phyloP scores from a whole-genome alignment of 2,113 vertebrate genomes.

The Eolophus roseicapilla region DNA sequence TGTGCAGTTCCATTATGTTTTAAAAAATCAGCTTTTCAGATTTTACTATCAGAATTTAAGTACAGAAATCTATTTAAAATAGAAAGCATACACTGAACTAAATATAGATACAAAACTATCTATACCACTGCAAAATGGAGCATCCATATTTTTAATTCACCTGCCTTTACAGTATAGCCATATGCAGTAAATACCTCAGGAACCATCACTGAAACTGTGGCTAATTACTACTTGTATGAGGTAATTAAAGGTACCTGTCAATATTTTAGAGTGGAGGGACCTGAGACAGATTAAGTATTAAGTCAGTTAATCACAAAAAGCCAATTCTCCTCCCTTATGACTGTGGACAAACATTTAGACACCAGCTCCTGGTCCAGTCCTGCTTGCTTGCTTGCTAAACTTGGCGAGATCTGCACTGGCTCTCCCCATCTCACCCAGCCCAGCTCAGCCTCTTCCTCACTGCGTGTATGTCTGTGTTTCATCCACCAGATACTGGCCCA shows the following conservation, averaged over 20 bases:
- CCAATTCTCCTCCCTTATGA: neutral
- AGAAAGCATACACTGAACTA: neutral
- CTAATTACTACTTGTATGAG: neutral
- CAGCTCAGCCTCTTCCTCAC: fast-evolving
- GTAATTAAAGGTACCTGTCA: neutral
- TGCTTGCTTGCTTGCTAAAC: no score
- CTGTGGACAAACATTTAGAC: neutral
- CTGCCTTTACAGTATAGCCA: neutral
- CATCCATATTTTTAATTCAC: neutral
- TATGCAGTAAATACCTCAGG: neutral
- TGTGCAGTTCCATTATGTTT: neutral
- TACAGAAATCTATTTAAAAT: neutral
- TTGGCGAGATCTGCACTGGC: neutral
- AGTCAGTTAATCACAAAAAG: neutral
- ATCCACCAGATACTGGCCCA: neutral
- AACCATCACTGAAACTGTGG: neutral
- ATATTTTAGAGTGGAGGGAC: neutral
- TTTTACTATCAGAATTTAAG: neutral
- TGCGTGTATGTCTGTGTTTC: fast-evolving
- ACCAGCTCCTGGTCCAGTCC: fast-evolving
- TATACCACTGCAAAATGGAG: neutral
- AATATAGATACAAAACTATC: neutral
- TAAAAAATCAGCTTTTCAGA: neutral
- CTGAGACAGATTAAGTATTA: neutral
- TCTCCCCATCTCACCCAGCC: fast-evolving